phyloP scores from a whole-genome alignment of 2,113 vertebrate species.

The Myodes glareolus region DNA sequence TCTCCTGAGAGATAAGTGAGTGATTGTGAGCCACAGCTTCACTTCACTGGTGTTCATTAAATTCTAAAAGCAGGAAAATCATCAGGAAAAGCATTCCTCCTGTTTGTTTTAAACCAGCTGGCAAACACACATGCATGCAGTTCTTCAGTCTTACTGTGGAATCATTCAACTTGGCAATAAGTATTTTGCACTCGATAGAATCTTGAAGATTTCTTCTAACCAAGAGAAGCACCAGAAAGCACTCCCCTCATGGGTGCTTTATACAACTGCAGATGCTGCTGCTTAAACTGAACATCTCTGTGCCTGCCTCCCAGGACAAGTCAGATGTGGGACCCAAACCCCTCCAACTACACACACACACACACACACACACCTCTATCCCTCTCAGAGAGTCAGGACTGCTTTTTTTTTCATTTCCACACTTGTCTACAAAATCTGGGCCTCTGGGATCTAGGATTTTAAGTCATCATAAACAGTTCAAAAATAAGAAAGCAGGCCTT shows the following conservation, averaged over 20 bases:
- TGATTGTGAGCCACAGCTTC: neutral
- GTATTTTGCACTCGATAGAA: neutral
- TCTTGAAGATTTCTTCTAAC: neutral
- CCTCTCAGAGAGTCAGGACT: neutral
- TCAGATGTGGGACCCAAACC: neutral
- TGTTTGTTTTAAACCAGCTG: neutral
- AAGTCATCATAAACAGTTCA: neutral
- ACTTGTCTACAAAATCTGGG: neutral
- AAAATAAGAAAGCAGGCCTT: neutral
- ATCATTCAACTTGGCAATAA: neutral
- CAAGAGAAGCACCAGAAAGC: neutral
- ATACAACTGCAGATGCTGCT: neutral
- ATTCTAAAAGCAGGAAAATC: neutral
- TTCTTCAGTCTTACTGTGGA: neutral
- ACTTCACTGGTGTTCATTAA: neutral
- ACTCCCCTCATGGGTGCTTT: neutral
- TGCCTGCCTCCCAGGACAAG: slow-evolving; percentile 15
- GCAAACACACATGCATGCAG: neutral
- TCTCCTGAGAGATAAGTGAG: neutral
- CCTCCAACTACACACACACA: no score
- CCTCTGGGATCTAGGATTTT: neutral
- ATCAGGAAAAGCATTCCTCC: neutral
- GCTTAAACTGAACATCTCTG: neutral
- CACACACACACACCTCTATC: neutral
- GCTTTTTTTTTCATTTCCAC: neutral